phyloP scores from a whole-genome alignment of 53 echinoderm and acorn worm genomes.

The Mesocentrotus franciscanus region DNA sequence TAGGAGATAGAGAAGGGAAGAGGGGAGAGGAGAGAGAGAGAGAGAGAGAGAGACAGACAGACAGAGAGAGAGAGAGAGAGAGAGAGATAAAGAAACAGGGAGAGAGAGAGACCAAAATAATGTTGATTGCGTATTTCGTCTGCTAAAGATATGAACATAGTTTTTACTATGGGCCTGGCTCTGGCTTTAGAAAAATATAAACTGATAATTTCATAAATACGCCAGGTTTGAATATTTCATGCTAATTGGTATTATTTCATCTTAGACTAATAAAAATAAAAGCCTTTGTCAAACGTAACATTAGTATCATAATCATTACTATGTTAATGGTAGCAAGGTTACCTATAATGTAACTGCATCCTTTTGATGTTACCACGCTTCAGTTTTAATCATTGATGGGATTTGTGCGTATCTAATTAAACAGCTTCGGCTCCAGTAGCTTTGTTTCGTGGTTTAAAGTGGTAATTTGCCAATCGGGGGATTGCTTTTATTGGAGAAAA shows the following conservation, averaged over 20 bases:
- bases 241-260: background rate
- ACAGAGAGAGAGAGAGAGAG: background rate
- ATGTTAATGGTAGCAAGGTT: background rate
- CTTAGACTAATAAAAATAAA: background rate
- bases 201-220: background rate
- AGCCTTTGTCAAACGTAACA: background rate
- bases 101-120: background rate
- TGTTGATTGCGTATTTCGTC: background rate
- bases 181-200: background rate
- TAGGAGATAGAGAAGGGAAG: background rate
- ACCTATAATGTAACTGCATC: background rate
- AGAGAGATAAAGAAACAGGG: background rate
- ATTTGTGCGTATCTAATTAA: constrained; percentile 27
- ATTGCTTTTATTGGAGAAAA: background rate
- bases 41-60: background rate
- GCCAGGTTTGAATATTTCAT: background rate
- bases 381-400: background rate
- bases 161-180: background rate
- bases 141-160: constrained; percentile 19
- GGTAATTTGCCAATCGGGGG: background rate
- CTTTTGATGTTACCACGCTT: background rate
- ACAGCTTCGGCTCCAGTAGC: background rate
- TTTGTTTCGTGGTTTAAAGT: background rate
- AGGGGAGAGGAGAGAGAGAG: background rate
- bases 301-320: background rate